Evolutionary conservation across 1,140 invertebrate species (phyloP), one percentile per base, ranked within the genome.

Genomic region (Pseudomyrmex concolor): DNA sequence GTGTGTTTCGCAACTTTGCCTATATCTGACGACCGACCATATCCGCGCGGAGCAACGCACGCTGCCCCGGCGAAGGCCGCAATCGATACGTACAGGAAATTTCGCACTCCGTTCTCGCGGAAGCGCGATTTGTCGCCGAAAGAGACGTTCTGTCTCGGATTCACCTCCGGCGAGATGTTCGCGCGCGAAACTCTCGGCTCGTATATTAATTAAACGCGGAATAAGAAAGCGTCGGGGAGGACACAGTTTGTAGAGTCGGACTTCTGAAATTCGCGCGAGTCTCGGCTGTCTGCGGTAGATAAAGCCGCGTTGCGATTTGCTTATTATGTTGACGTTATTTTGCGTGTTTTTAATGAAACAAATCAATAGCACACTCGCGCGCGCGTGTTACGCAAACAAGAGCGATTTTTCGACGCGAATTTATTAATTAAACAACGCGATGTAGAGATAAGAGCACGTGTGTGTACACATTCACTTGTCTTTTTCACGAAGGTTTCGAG

Each of bases 81-180:
- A 88, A 88, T 88, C 87, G 86, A 88, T 88, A 85, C 59, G 57
- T 76, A 74, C 86, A 55, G 77, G 86, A 85, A 88, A 88, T 88
- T 88, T 88, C 71, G 70, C 67, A 43, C 80, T 72, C 50, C 84
- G 67, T 88, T 74, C 86, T 62, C 64, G 66, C 72, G 64, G 82
- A 84, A 43, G 50, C 50, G 57, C 81, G 81, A 76, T 76, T 83
- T 83, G 81, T 83, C 81, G 62, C 43, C 60, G 72, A 57, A 19
- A 66, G 80, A 57, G 5, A 34, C 5, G 34, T 43, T 13, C 13
- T 17, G n/a, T 10, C 17, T 25, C 34, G 13, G n/a, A 13, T 15
- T 12, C 19, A 7, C 9, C 55, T 59, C 10, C 5, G 19, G 2
- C 13, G 74, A 19, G 34, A 15, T 17, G 17, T 34, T 13, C 48